Evolutionary conservation across 2,113 vertebrate species (phyloP).

Genomic region (Coracopsis vasa): DNA sequence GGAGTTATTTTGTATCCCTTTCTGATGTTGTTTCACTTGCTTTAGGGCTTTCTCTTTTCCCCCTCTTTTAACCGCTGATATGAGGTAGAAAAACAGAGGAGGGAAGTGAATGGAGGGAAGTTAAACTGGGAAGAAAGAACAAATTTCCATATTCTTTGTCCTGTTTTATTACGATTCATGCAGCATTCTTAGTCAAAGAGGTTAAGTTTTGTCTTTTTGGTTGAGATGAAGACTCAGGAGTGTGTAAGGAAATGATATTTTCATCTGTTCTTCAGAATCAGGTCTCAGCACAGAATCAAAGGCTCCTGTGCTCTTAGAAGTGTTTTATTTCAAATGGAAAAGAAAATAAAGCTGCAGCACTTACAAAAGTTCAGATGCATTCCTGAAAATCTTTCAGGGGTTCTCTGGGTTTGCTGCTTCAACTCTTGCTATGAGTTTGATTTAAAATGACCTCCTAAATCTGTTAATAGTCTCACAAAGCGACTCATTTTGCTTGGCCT

Average conservation of each 20-base stretch:
- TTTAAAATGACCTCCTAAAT: slow-evolving; percentile 47
- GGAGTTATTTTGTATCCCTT: not conserved
- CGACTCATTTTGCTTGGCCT: not conserved
- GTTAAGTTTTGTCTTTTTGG: not conserved
- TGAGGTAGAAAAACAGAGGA: not conserved
- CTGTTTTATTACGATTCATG: not conserved
- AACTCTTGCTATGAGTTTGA: not conserved
- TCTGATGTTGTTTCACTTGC: not conserved
- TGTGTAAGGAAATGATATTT: slow-evolving; percentile 22
- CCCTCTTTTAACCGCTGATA: not conserved
- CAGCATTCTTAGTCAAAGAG: not conserved
- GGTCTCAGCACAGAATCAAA: slow-evolving; percentile 32
- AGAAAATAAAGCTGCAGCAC: slow-evolving; percentile 46
- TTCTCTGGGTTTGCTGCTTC: slow-evolving; percentile 21
- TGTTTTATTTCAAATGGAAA: slow-evolving; percentile 33
- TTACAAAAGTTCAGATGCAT: slow-evolving; percentile 21
- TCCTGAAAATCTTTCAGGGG: slow-evolving; percentile 44
- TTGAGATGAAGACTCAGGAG: slow-evolving; percentile 9
- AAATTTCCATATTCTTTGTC: slow-evolving; percentile 7
- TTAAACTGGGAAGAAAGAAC: not conserved
- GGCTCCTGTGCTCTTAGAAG: slow-evolving; percentile 11
- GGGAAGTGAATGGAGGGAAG: not conserved
- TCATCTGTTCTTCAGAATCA: slow-evolving; percentile 25
- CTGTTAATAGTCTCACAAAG: slow-evolving; percentile 8
- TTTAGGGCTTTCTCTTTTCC: not conserved